Evolutionary conservation across 2,113 vertebrate species (phyloP).

Genomic region (Machaerirhynchus nigripectus): DNA sequence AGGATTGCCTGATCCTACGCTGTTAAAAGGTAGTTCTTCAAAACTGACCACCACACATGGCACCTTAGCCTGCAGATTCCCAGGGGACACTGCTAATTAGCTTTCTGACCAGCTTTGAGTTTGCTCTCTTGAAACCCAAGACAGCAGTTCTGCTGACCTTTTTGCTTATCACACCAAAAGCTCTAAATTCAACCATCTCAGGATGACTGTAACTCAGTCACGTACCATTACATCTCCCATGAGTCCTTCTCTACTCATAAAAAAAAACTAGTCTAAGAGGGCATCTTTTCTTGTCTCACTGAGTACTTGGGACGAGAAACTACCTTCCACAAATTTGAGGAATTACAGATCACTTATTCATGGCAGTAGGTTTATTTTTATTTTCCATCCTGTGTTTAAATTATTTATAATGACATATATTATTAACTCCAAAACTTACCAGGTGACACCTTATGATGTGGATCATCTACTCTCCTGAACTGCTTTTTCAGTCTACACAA

Average conservation of each 20-base stretch:
- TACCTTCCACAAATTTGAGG: background rate
- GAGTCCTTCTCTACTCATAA: background rate
- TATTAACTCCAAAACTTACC: constrained; percentile 13
- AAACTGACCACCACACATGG: background rate
- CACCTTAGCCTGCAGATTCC: background rate
- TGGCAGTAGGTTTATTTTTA: background rate
- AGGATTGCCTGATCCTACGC: background rate
- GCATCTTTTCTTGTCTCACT: background rate
- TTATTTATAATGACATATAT: background rate
- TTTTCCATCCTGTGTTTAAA: background rate
- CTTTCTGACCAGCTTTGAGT: background rate
- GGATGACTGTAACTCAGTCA: no score
- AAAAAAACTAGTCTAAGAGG: background rate
- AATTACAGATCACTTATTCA: background rate
- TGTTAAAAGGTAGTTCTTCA: background rate
- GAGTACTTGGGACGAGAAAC: background rate
- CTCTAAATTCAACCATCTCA: background rate
- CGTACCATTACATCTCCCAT: background rate
- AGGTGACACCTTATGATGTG: background rate
- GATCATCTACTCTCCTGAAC: background rate
- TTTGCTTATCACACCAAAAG: background rate
- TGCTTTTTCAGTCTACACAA: background rate
- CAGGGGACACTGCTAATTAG: background rate
- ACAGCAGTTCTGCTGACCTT: background rate
- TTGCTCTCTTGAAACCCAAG: background rate